phyloP scores from a whole-genome alignment of 2,797 vertebrate species.

The Distichodus sexfasciatus region DNA sequence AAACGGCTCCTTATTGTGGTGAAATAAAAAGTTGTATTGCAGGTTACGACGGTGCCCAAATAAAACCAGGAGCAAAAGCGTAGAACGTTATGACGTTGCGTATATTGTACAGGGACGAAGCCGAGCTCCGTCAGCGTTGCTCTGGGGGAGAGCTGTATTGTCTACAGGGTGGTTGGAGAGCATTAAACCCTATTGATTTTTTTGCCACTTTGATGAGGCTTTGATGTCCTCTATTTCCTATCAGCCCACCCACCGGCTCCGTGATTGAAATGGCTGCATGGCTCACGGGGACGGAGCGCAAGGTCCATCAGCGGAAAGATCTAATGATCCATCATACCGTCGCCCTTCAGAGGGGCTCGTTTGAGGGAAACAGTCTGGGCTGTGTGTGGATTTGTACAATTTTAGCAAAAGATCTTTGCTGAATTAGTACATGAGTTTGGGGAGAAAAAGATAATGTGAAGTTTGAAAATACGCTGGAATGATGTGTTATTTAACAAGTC shows the following conservation, averaged over 20 bases:
- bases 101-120: neutral
- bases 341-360: neutral
- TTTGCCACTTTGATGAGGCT: conserved; percentile 2
- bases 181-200: conserved; percentile 13
- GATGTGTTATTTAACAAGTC: no score
- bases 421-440: no score
- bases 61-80: neutral
- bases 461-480: no score
- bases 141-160: neutral
- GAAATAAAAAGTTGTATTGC: no score
- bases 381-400: no score
- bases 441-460: no score
- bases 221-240: conserved; percentile 21
- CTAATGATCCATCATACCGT: neutral
- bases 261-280: neutral
- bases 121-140: neutral
- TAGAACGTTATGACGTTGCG: neutral
- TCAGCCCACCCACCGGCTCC: neutral
- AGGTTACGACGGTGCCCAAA: no score
- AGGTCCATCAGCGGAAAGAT: neutral
- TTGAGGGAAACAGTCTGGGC: neutral
- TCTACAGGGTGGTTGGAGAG: neutral
- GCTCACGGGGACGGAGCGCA: neutral
- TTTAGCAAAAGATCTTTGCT: no score
- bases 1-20: no score